These are phyloP conservation scores for Monochamus saltuarius DNA, from an alignment of 1,140 invertebrate species.

Conservation along the genomic window DNA sequence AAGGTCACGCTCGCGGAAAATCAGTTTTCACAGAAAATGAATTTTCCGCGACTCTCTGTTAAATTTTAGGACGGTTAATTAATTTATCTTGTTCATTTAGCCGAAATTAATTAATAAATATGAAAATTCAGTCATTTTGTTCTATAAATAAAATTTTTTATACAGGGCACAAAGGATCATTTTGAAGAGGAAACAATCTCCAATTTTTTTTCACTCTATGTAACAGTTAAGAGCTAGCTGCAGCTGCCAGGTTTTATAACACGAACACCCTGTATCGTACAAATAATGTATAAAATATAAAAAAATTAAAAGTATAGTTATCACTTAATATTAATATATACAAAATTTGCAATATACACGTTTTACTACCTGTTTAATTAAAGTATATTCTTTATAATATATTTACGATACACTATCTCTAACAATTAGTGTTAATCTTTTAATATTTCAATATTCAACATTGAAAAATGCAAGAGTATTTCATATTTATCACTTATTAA, in stretches of 20 bases:
- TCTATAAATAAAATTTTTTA: conserved; percentile 18
- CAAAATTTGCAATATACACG: conserved; percentile 25
- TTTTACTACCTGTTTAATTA: conserved; percentile 19
- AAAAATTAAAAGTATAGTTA: conserved; percentile 35
- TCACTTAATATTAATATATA: conserved; percentile 23
- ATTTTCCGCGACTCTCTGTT: background rate
- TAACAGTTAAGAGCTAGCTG: conserved; percentile 23
- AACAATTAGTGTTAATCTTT: conserved; percentile 21
- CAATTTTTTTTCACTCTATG: conserved; percentile 9
- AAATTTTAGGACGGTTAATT: conserved; percentile 21
- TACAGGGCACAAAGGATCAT: conserved; percentile 15
- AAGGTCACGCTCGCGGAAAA: no score
- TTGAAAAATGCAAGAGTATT: conserved; percentile 23
- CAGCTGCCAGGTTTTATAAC: conserved; percentile 25
- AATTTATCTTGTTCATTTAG: conserved; percentile 20
- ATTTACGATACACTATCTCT: conserved; percentile 18
- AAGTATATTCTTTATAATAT: conserved; percentile 11
- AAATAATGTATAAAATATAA: conserved; percentile 37
- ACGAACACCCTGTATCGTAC: conserved; percentile 35
- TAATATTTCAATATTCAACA: conserved; percentile 15
- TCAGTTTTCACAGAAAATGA: no score
- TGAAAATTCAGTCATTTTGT: conserved; percentile 21
- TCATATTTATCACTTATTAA: conserved; percentile 13
- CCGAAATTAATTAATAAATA: conserved; percentile 12
- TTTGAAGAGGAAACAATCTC: conserved; percentile 1